Percentiles rank a stretch among this genome's conserved stretches.
Evolutionary conservation across 2,888 invertebrate species (phyloP).

Genomic region (Perizoma affinitatum): DNA sequence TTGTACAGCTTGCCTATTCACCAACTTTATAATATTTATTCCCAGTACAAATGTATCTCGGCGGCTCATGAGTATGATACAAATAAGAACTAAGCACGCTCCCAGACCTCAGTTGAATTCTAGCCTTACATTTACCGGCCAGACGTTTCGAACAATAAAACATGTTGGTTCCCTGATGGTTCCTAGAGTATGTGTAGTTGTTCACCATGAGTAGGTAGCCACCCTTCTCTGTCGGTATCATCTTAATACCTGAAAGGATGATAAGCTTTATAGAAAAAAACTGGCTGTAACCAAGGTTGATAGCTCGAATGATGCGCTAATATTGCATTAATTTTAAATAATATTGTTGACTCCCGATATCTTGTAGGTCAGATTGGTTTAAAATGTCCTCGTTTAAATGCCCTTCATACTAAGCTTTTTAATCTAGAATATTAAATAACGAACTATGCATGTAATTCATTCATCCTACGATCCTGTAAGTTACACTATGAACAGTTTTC

Average conservation of each 20-base stretch:
- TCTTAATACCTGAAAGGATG: constrained; percentile 24
- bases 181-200: constrained; percentile 44
- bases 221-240: constrained; percentile 53
- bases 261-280: no score
- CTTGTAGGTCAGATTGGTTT: no score
- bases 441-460: no score
- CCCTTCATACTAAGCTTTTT: no score
- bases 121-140: constrained; percentile 39
- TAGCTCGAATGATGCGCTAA: no score
- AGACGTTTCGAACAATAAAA: constrained; percentile 40
- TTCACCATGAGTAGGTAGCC: constrained; percentile 44
- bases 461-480: no score
- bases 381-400: no score
- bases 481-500: no score
- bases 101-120: constrained; percentile 16
- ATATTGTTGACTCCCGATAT: no score
- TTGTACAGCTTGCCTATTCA: not conserved
- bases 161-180: constrained; percentile 24
- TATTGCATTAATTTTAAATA: no score
- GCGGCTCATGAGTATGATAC: constrained; percentile 37
- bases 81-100: constrained; percentile 2
- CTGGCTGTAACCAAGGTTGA: no score
- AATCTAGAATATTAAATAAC: no score
- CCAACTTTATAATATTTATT: constrained; percentile 37
- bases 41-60: constrained; percentile 29